Evolutionary conservation across 2,888 invertebrate genomes (phyloP), one percentile per base, ranked within the genome.

Genomic region (Agrenia bidenticulata): DNA sequence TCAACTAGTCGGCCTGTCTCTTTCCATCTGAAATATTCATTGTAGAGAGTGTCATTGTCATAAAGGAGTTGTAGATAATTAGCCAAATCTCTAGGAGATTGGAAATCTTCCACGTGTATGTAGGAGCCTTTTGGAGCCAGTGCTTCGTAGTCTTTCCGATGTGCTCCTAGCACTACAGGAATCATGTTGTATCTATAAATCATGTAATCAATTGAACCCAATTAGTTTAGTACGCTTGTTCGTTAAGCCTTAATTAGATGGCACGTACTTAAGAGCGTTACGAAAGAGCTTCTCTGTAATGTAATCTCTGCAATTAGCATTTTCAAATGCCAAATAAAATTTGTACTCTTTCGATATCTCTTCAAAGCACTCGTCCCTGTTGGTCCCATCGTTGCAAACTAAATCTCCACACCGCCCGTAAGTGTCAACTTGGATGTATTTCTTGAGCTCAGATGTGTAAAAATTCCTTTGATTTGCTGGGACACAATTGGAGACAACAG

Each of bases 361-460:
- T 2, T 68, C 67, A 37, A 69, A 72, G 39, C 75, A 75, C 2
- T 64, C 53, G 11, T 59, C 51, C 2, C 63, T 54, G 11, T 59
- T 51, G 19, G 32, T 58, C 41, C 68, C 45, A 0, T 94, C 89
- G 73, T 89, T 85, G 23, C 87, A 85, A 24, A 95, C 95, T 73
- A 89, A 85, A 21, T 87, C 85, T 24, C 95, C 95, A 80, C 95
- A 96, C 4, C 89, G 88, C 15, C 94, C 95, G 81, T 91, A 95
- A 76, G 95, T 92, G 79, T 95, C 94, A 67, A 92, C 92, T 71
- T 88, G 84, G 75, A 97, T 94, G 81, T 89, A 84, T 80, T 94
- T 92, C 70, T 88, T 85, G 62, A 97, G 83, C 79, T 90, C 90
- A 74, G 87, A 86, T 11, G 94, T 96, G 81, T 90, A 96, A 75